These are phyloP conservation scores for Podotricha telesiphe DNA, from an alignment of 2,888 invertebrate species.

Conservation along the genomic window DNA sequence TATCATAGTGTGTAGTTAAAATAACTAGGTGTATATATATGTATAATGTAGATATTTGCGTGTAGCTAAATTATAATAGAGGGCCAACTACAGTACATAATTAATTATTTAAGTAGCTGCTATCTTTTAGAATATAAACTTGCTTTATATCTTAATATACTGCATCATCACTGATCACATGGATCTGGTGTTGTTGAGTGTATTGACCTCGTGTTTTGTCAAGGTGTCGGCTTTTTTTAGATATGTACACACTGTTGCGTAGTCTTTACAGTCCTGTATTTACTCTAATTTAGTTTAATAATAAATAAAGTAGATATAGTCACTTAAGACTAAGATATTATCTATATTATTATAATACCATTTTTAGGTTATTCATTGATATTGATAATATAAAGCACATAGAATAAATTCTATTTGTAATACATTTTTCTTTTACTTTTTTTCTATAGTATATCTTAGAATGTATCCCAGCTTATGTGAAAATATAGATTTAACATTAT, in stretches of 20 bases:
- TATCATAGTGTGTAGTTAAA: conserved; percentile 39
- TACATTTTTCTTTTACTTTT: background rate
- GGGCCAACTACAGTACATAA: conserved; percentile 6
- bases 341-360: background rate
- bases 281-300: conserved; percentile 52
- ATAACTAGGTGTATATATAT: conserved; percentile 39
- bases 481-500: no score
- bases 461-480: background rate
- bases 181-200: conserved; percentile 76
- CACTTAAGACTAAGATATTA: background rate
- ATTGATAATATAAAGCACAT: background rate
- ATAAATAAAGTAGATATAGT: background rate
- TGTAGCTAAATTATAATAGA: conserved; percentile 36
- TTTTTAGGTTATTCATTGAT: conserved; percentile 14
- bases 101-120: background rate
- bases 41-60: conserved; percentile 33
- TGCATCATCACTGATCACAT: conserved; percentile 79
- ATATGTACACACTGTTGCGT: conserved; percentile 77
- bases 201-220: conserved; percentile 84
- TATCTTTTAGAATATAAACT: background rate
- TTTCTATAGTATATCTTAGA: background rate
- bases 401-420: background rate
- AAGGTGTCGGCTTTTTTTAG: conserved; percentile 83
- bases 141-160: conserved; percentile 31
- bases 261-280: conserved; percentile 63